Percentiles rank a stretch among this genome's conserved stretches.
These are phyloP conservation scores for Marmota flaviventris DNA, from an alignment of 2,113 vertebrate genomes.

Conservation along the genomic window DNA sequence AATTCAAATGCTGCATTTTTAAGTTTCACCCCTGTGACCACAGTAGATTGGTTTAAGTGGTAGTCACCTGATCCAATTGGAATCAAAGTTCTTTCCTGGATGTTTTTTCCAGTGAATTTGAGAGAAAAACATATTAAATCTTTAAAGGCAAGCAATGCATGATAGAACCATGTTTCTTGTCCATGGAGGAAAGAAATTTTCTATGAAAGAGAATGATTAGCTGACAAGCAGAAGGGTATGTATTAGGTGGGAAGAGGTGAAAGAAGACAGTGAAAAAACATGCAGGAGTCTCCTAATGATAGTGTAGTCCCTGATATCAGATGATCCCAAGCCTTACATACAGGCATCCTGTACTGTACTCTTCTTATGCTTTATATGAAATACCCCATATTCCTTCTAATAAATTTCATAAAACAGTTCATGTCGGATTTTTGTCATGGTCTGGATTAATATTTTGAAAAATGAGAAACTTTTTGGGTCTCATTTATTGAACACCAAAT, in stretches of 20 bases:
- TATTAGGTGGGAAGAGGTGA: not conserved
- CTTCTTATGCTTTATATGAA: not conserved
- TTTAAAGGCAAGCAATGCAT: not conserved
- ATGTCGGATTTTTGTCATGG: not conserved
- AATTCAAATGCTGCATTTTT: not conserved
- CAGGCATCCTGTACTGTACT: not conserved
- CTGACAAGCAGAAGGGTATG: not conserved
- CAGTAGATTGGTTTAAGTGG: not conserved
- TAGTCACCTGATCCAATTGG: not conserved
- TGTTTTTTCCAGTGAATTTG: not conserved
- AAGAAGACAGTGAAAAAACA: not conserved
- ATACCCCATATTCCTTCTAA: not conserved
- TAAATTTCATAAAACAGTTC: not conserved
- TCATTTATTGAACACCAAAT: not conserved
- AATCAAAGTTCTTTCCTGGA: not conserved
- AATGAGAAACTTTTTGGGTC: not conserved
- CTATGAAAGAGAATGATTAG: not conserved
- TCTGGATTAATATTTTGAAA: not conserved
- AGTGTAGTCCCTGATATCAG: not conserved
- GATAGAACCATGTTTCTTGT: not conserved
- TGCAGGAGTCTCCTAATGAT: not conserved
- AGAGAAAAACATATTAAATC: not conserved
- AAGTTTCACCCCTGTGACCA: not conserved
- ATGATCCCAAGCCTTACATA: not conserved
- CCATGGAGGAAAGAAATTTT: not conserved